These are phyloP conservation scores for Nomada fabriciana DNA, from an alignment of 2,888 invertebrate species.

Conservation along the genomic window DNA sequence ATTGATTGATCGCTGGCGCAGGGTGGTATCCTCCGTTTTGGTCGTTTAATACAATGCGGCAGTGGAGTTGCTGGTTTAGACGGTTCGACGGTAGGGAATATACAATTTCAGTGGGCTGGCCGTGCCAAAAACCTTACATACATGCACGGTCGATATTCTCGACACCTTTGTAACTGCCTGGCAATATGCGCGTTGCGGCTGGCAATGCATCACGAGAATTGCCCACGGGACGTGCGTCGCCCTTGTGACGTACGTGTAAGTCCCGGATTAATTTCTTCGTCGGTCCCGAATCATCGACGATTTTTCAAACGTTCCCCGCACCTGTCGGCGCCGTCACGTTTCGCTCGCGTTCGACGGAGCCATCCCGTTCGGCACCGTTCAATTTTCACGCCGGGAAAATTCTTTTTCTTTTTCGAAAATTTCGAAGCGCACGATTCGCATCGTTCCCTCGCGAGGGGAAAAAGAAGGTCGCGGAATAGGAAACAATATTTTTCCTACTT, in stretches of 20 bases:
- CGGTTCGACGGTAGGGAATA: too few relatives aligned
- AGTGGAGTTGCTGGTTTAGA: too few relatives aligned
- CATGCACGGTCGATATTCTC: not conserved
- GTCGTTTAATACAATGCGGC: too few relatives aligned
- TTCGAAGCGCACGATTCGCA: not conserved
- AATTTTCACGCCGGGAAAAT: not conserved
- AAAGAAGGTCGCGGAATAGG: too few relatives aligned
- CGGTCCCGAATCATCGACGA: constrained; percentile 58
- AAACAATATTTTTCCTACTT: too few relatives aligned
- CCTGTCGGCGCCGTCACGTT: constrained; percentile 48
- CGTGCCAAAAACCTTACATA: not conserved
- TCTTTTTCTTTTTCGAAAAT: not conserved
- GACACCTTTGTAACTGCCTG: constrained; percentile 11
- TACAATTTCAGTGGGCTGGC: not conserved
- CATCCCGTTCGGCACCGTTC: not conserved
- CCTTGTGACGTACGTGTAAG: constrained; percentile 64
- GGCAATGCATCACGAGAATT: constrained; percentile 59
- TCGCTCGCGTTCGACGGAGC: not conserved
- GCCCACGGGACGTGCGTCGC: constrained; percentile 29
- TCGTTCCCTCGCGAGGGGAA: too few relatives aligned
- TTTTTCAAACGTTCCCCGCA: constrained; percentile 64
- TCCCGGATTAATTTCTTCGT: constrained; percentile 68
- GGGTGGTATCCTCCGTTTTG: too few relatives aligned
- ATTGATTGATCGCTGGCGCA: not conserved
- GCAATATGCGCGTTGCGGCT: constrained; percentile 32